phyloP scores from a whole-genome alignment of 2,797 vertebrate species.

The Apogon talboti region DNA sequence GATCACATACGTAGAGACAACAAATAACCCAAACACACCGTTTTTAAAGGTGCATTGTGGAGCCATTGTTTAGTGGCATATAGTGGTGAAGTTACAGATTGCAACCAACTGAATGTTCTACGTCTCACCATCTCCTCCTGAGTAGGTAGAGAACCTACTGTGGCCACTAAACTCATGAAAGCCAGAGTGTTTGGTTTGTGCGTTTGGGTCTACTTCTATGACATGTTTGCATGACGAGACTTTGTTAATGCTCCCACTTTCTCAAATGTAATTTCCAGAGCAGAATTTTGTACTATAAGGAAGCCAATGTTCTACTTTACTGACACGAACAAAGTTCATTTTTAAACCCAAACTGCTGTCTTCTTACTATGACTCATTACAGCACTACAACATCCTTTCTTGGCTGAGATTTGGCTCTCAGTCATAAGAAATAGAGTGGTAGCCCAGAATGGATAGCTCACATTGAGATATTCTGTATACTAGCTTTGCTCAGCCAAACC shows the following conservation, averaged over 20 bases:
- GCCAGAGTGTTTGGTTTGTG: too few relatives aligned
- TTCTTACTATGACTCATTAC: conserved; percentile 58
- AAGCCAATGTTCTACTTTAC: conserved; percentile 21
- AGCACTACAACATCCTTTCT: conserved; percentile 52
- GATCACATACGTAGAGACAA: too few relatives aligned
- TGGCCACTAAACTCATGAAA: too few relatives aligned
- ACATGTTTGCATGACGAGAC: background rate
- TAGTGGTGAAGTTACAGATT: too few relatives aligned
- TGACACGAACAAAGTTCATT: conserved; percentile 42
- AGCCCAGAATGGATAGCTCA: conserved; percentile 52
- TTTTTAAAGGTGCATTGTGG: too few relatives aligned
- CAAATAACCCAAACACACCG: too few relatives aligned
- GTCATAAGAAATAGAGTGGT: conserved; percentile 57
- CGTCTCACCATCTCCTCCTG: too few relatives aligned
- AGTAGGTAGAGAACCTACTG: too few relatives aligned
- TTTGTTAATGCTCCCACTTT: conserved; percentile 12
- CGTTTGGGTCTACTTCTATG: too few relatives aligned
- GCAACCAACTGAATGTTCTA: too few relatives aligned
- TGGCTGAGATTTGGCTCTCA: conserved; percentile 35
- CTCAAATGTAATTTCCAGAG: conserved; percentile 21
- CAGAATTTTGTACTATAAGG: conserved; percentile 32
- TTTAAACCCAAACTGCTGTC: conserved; percentile 37
- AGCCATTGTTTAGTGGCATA: too few relatives aligned
- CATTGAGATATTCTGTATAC: conserved; percentile 62
- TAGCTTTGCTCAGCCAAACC: conserved; percentile 61